phyloP scores from a whole-genome alignment of 1,140 invertebrate genomes.

The Stenopsyche tienmushanensis region DNA sequence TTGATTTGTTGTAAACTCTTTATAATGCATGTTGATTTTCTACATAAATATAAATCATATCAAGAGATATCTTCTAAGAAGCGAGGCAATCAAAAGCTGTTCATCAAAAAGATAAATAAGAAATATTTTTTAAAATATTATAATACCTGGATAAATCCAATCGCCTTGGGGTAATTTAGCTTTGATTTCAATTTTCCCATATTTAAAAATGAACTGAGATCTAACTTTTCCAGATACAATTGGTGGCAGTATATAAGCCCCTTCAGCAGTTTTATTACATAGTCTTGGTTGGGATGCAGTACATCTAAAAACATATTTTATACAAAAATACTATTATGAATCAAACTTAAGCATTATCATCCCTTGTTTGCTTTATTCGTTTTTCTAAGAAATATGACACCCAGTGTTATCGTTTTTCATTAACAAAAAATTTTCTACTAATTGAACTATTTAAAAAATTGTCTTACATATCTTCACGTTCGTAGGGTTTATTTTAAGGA shows the following conservation, averaged over 20 bases:
- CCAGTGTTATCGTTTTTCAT: too few species aligned
- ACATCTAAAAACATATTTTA: conserved; percentile 21
- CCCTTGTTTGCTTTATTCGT: too few species aligned
- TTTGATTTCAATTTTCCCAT: conserved; percentile 72
- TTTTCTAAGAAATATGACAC: too few species aligned
- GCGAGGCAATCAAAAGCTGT: too few species aligned
- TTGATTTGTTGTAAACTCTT: not conserved
- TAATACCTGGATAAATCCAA: conserved; percentile 74
- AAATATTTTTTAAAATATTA: not conserved
- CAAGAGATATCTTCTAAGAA: too few species aligned
- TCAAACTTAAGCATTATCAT: too few species aligned
- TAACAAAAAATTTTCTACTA: too few species aligned
- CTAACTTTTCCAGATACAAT: conserved; percentile 67
- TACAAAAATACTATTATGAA: too few species aligned
- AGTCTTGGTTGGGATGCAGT: not conserved
- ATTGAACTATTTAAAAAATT: too few species aligned
- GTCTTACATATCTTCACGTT: too few species aligned
- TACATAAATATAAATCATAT: not conserved
- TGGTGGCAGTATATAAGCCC: conserved; percentile 63
- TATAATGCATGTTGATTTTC: not conserved
- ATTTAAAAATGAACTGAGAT: conserved; percentile 70
- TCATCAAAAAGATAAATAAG: not conserved
- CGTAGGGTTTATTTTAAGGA: too few species aligned
- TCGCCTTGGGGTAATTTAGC: conserved; percentile 75
- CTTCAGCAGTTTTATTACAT: conserved; percentile 40